phyloP scores from a whole-genome alignment of 2,888 invertebrate species.

The Colostygia pectinataria region DNA sequence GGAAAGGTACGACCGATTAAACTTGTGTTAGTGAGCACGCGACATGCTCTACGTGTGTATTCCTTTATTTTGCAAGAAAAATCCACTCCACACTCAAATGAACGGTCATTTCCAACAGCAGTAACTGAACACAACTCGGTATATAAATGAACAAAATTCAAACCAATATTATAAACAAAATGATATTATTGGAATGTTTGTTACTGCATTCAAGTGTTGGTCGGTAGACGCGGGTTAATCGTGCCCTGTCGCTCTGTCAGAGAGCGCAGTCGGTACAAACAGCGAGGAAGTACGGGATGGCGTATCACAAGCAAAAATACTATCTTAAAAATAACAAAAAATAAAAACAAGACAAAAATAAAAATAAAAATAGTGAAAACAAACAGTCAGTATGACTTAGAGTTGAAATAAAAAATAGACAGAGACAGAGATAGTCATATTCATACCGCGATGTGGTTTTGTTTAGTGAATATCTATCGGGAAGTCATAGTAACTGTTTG shows the following conservation, averaged over 20 bases:
- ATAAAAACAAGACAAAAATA: constrained; percentile 52
- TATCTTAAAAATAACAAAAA: constrained; percentile 63
- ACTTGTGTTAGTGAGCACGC: constrained; percentile 66
- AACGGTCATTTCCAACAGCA: constrained; percentile 66
- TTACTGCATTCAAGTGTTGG: constrained; percentile 63
- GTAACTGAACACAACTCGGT: constrained; percentile 71
- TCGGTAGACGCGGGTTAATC: constrained; percentile 68
- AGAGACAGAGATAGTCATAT: constrained; percentile 76
- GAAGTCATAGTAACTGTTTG: constrained; percentile 81
- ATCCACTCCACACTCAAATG: constrained; percentile 82
- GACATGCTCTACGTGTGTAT: constrained; percentile 69
- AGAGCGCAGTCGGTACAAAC: constrained; percentile 56
- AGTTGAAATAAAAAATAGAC: constrained; percentile 75
- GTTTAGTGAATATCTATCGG: constrained; percentile 59
- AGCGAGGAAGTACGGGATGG: constrained; percentile 77
- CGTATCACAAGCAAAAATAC: constrained; percentile 80
- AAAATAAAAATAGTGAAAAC: constrained; percentile 61
- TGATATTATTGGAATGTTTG: constrained; percentile 51
- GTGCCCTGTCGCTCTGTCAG: constrained; percentile 47
- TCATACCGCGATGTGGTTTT: constrained; percentile 75
- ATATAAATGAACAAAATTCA: constrained; percentile 46
- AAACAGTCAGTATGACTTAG: constrained; percentile 83
- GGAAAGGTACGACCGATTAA: constrained; percentile 66
- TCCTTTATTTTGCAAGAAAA: constrained; percentile 57
- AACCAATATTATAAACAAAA: constrained; percentile 52